Evolutionary conservation across 1,140 invertebrate species (phyloP).

Genomic region (Caenorhabditis brenneri): DNA sequence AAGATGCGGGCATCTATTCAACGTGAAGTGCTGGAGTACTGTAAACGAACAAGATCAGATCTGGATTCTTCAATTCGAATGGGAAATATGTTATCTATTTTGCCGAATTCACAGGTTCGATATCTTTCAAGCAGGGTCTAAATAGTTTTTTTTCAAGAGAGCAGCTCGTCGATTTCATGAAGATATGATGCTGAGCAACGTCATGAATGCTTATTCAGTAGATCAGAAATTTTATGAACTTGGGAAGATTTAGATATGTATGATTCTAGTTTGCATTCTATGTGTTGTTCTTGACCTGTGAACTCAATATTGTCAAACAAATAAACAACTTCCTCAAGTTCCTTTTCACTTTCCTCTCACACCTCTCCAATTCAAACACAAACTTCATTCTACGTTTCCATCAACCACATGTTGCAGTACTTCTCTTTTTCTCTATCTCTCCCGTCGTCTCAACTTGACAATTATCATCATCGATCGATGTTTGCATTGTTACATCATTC

Average conservation of each 20-base stretch:
- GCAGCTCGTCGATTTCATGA: neutral
- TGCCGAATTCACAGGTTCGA: neutral
- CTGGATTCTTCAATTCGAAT: neutral
- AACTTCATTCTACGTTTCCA: neutral
- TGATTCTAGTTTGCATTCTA: too few species aligned
- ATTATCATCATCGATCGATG: neutral
- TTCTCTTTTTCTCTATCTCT: neutral
- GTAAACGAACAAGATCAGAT: neutral
- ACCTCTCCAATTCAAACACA: too few species aligned
- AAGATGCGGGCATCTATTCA: neutral
- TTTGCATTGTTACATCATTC: neutral
- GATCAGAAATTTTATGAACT: slow-evolving; percentile 22
- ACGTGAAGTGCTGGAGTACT: neutral
- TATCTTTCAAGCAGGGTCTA: neutral
- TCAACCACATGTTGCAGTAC: neutral
- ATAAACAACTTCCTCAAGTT: too few species aligned
- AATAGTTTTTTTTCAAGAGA: neutral
- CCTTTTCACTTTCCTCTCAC: neutral
- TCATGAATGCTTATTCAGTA: slow-evolving; percentile 12
- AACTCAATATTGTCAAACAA: too few species aligned
- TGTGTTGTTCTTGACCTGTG: too few species aligned
- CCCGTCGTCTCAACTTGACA: neutral
- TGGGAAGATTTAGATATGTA: neutral
- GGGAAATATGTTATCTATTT: neutral
- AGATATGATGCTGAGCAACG: neutral